Base-by-base conservation (phyloP, 2,888 invertebrate genomes). In the Metacarcinus magister region DNA sequence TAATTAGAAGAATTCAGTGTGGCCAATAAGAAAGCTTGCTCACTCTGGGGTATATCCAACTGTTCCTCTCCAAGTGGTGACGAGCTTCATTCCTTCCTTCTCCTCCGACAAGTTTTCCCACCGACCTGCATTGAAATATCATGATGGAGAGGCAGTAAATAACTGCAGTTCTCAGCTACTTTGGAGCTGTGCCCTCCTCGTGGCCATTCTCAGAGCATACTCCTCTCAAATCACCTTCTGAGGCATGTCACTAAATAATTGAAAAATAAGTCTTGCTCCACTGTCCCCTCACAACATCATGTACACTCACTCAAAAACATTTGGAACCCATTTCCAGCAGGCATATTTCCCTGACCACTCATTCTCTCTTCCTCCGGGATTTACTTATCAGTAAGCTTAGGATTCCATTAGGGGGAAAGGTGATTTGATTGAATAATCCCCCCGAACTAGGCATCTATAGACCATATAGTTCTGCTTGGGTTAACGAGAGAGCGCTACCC, bases 31-130 rank as follows among this genome's bases (percentile, higher is more conserved):
- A 13, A 89, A 92, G 28, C 54, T 67, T 16, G 39, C 75, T 93
- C 67, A 94, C 95, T 43, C 46, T 39, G 95, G 92, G 32, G 48
- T 91, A 67, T 48, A 92, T 97, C 97, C 97, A 97, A 98, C 98
- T 97, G 97, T 97, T 97, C 97, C 96, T 97, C 95, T 39, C 93
- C 95, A 94, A 16, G 94, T 96, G 0, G 93, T 92, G 67, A 94
- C 67, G n/a, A 91, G 94, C 39, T 82, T 54, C 92, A 96, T 95
- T 23, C 89, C 95, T 67, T 91, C 94, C 44, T 96, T 96, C 60
- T 96, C 96, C 43, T 93, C 93, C n/a, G 95, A 44, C 16, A 48
- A 82, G 44, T 87, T 92, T 95, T 97, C 96, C 97, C 96, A 96
- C 7, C 95, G 96, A 93, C 96, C 95, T 93, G 92, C 92, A 96